These are phyloP conservation scores for Pristionchus mayeri DNA, from an alignment of 2,888 invertebrate species.

Conservation along the genomic window DNA sequence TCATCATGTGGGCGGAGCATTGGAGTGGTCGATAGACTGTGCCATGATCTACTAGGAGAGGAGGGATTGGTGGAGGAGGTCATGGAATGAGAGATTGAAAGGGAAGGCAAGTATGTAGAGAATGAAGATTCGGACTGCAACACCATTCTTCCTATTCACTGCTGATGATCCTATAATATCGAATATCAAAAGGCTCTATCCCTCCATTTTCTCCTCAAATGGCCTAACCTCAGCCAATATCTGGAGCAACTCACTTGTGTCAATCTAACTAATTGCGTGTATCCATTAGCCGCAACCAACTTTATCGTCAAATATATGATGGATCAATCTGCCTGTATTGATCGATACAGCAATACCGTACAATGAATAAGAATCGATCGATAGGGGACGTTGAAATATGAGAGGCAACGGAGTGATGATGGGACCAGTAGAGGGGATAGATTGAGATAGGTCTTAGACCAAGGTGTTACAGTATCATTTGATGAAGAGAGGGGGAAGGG, in stretches of 20 bases:
- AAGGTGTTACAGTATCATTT: not conserved
- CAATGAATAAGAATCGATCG: not conserved
- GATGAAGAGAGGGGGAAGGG: not conserved
- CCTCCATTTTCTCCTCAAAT: too few species aligned
- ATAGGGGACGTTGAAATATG: constrained; percentile 4
- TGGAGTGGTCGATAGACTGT: constrained; percentile 11
- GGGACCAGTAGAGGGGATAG: not conserved
- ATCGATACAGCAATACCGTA: constrained; percentile 38
- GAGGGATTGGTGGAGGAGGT: not conserved
- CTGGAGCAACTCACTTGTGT: too few species aligned
- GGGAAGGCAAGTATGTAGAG: not conserved
- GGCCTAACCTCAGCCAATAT: too few species aligned
- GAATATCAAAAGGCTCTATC: too few species aligned
- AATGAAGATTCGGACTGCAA: not conserved
- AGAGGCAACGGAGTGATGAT: not conserved
- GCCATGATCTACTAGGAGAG: not conserved
- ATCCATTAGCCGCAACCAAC: not conserved
- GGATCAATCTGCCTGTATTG: not conserved
- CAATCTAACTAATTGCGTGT: too few species aligned
- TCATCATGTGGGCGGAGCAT: too few species aligned
- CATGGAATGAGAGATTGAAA: not conserved
- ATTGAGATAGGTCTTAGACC: constrained; percentile 21
- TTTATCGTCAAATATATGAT: constrained; percentile 12
- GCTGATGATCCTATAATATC: too few species aligned
- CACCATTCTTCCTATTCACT: not conserved